phyloP scores from a whole-genome alignment of 2,113 vertebrate genomes.

The Strix uralensis region DNA sequence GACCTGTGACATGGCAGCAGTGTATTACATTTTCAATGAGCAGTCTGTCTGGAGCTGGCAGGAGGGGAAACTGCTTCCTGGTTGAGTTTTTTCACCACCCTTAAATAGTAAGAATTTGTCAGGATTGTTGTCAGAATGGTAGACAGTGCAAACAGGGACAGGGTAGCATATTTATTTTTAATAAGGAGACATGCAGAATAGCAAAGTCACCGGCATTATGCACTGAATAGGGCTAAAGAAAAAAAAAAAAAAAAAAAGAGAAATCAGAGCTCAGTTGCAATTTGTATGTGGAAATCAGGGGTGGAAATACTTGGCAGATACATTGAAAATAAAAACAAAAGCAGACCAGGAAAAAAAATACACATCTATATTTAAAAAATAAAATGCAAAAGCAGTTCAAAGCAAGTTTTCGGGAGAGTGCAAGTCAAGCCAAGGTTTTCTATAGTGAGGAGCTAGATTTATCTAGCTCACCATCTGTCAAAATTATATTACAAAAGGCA shows the following conservation, averaged over 20 bases:
- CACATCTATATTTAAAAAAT: conserved; percentile 72
- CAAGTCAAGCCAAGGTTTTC: conserved; percentile 78
- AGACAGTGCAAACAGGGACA: conserved; percentile 75
- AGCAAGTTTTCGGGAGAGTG: conserved; percentile 74
- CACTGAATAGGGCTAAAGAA: conserved; percentile 13
- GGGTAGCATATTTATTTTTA: conserved; percentile 79
- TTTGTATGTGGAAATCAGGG: conserved; percentile 54
- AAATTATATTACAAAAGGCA: conserved; percentile 86
- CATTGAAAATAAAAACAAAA: conserved; percentile 73
- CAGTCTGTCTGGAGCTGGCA: conserved; percentile 82
- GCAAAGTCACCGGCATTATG: conserved; percentile 62
- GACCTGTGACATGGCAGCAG: conserved; percentile 98
- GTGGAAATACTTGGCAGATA: conserved; percentile 65
- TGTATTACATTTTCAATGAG: conserved; percentile 99
- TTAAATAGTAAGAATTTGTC: conserved; percentile 74
- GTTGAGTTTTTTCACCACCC: conserved; percentile 41
- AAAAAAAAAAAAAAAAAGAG: not conserved
- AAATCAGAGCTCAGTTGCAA: conserved; percentile 53
- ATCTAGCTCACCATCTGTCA: conserved; percentile 82
- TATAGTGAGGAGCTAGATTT: conserved; percentile 76
- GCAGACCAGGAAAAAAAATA: conserved; percentile 23
- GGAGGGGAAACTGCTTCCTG: conserved; percentile 78
- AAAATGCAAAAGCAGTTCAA: conserved; percentile 73
- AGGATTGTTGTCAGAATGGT: conserved; percentile 81
- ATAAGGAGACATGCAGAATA: conserved; percentile 71